Evolutionary conservation across 2,113 vertebrate species (phyloP).

Genomic region (Nesospiza acunhae): DNA sequence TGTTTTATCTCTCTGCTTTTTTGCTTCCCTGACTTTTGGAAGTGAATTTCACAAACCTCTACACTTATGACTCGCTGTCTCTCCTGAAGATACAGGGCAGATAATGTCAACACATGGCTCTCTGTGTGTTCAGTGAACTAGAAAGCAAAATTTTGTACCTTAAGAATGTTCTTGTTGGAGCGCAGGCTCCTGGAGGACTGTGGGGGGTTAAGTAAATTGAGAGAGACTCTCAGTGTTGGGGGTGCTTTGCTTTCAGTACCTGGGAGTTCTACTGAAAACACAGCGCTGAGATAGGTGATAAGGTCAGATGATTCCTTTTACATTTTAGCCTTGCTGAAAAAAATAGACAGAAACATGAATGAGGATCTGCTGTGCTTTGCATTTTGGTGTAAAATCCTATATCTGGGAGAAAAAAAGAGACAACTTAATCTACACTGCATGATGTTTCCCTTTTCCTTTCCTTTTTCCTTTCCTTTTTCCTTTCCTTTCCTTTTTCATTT

Average conservation of each 20-base stretch:
- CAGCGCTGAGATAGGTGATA: background rate
- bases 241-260: background rate
- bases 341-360: background rate
- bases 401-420: background rate
- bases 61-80: background rate
- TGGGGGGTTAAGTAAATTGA: background rate
- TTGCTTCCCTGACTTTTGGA: background rate
- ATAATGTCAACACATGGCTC: background rate
- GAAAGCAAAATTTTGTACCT: background rate
- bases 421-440: background rate
- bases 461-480: too few species aligned
- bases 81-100: slow-evolving; percentile 15
- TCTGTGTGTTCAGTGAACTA: background rate
- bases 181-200: background rate
- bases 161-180: background rate
- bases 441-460: fast-evolving
- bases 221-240: background rate
- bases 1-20: background rate
- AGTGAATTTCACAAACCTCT: slow-evolving; percentile 1
- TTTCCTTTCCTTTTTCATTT: fast-evolving
- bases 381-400: background rate
- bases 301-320: background rate
- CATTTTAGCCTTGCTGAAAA: background rate
- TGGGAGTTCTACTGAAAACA: background rate
- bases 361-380: background rate